These are phyloP conservation scores for Petrocephalus zakoni DNA, from an alignment of 2,113 vertebrate genomes.

Conservation along the genomic window DNA sequence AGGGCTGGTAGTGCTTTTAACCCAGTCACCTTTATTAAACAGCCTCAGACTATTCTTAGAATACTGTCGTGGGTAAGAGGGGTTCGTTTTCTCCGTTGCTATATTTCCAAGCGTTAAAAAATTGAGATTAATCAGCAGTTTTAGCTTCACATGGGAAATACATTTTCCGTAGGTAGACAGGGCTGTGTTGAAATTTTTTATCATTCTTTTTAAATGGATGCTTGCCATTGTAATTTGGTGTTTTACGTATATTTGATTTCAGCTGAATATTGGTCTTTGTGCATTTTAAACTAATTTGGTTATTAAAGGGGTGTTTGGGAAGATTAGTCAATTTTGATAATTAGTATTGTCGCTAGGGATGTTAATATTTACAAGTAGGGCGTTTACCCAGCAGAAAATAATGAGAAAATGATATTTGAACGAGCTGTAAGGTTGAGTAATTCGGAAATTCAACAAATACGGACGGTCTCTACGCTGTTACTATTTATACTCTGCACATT, in stretches of 20 bases:
- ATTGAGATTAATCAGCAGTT: neutral
- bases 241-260: neutral
- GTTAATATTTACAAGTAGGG: neutral
- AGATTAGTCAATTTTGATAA: neutral
- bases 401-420: neutral
- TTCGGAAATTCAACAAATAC: neutral
- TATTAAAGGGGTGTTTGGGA: neutral
- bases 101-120: neutral
- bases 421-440: neutral
- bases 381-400: neutral
- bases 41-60: conserved; percentile 86
- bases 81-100: neutral
- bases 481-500: neutral
- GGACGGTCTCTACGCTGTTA: neutral
- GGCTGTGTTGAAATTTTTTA: neutral
- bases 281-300: neutral
- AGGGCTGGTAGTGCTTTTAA: conserved; percentile 75
- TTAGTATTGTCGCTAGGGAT: neutral
- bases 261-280: neutral
- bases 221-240: neutral
- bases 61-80: conserved; percentile 80
- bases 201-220: neutral
- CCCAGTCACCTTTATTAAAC: conserved; percentile 75
- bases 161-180: neutral
- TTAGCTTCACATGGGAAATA: neutral